These are phyloP conservation scores for Lamprotornis superbus DNA, from an alignment of 2,113 vertebrate genomes.

Conservation along the genomic window DNA sequence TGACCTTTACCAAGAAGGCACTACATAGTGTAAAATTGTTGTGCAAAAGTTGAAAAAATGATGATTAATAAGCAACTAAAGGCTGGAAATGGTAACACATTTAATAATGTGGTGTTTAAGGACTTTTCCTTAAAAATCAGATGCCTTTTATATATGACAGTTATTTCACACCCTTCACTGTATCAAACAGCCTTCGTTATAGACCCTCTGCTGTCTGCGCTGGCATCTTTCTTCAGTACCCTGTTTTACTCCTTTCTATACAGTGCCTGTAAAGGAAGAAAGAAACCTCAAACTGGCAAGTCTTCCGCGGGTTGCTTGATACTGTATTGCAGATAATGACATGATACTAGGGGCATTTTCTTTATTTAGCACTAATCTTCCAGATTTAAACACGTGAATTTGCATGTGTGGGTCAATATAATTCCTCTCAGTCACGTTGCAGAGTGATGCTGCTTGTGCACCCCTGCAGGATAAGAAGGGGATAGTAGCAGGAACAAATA, in stretches of 20 bases:
- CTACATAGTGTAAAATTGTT: background rate
- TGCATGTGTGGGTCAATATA: accelerated
- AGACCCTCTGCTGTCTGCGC: background rate
- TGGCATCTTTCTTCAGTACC: accelerated
- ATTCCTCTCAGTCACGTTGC: background rate
- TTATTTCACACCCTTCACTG: background rate
- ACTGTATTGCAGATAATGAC: background rate
- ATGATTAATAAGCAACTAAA: background rate
- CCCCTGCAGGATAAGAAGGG: background rate
- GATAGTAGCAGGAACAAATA: background rate
- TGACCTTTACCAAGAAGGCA: background rate
- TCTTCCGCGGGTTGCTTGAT: background rate
- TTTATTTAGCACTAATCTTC: background rate
- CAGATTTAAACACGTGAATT: background rate
- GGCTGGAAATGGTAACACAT: background rate
- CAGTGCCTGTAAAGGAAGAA: background rate
- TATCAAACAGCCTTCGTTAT: background rate
- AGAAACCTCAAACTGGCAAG: background rate
- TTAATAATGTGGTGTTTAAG: background rate
- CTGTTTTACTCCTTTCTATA: background rate
- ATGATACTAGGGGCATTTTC: background rate
- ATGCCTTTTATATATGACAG: background rate
- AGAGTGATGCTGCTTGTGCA: accelerated
- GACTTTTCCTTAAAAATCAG: background rate
- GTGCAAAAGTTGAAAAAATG: background rate